A percentile compares a stretch with the other conserved stretches of the same genome.
These are phyloP conservation scores for Liopterus haemorrhoidalis DNA, from an alignment of 2,888 invertebrate species.

Conservation along the genomic window DNA sequence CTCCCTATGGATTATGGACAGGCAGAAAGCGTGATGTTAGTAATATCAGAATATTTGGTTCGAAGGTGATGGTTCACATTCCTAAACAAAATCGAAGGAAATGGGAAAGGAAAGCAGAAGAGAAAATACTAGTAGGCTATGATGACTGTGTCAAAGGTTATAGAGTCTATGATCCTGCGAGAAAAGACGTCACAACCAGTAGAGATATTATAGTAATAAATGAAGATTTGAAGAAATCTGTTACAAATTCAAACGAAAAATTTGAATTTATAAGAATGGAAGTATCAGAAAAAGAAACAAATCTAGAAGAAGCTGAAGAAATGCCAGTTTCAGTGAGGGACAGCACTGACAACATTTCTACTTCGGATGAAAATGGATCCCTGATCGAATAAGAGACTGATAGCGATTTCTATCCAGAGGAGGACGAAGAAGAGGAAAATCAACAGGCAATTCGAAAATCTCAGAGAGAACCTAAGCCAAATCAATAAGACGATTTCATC, in stretches of 20 bases:
- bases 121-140: conserved; percentile 18
- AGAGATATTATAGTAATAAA: conserved; percentile 18
- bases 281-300: conserved; percentile 6
- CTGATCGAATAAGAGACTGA: conserved; percentile 7
- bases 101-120: conserved; percentile 20
- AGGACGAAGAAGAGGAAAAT: conserved; percentile 2
- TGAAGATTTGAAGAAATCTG: conserved; percentile 3
- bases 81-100: conserved; percentile 18
- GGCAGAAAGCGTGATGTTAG: conserved; percentile 29
- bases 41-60: conserved; percentile 26
- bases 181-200: conserved; percentile 7
- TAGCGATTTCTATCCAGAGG: conserved; percentile 1
- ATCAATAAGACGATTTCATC: conserved; percentile 3
- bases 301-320: conserved; percentile 10
- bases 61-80: conserved; percentile 11
- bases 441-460: conserved; percentile 7
- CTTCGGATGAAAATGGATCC: conserved; percentile 8
- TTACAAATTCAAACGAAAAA: too few species aligned
- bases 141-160: conserved; percentile 18
- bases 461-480: conserved; percentile 8
- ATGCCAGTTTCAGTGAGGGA: conserved; percentile 16
- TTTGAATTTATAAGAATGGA: neutral
- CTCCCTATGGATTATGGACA: conserved; percentile 18
- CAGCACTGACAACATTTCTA: conserved; percentile 6
- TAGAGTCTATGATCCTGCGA: conserved; percentile 13